Evolutionary conservation across 2,113 vertebrate genomes (phyloP), one percentile per base, ranked within the genome.

Genomic region (Tretioscincus oriximinensis): DNA sequence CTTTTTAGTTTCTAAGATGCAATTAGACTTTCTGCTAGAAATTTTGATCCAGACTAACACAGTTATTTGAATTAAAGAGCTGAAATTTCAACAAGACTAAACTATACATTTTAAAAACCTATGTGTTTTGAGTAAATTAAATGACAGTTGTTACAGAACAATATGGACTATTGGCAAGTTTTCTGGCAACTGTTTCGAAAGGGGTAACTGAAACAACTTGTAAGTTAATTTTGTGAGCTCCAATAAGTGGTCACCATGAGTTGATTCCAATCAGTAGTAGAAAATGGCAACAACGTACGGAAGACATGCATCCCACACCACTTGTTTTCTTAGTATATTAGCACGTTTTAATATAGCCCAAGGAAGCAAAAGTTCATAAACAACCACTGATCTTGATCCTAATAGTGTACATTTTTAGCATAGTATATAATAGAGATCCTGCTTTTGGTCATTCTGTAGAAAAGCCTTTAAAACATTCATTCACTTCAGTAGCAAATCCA

Each of bases 401-500:
- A 2, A 63, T 81, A 63, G 54, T 28, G 72, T 3, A 54, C 71
- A 81, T 75, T 83, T 49, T 61, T 65, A 29, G 84, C 3, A 80
- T 61, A 72, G 69, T 61, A 60, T 1, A 11, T 86, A 58, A 58
- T 16, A 86, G 88, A 83, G 80, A 89, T 90, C 90, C 16, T 90
- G 90, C 88, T 87, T 93, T 87, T 87, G 88, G 82, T 91, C 73
- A 90, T 84, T 90, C 91, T 84, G 81, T 78, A 82, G 78, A 86
- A 82, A 81, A 90, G 79, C 76, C 83, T 90, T 82, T 86, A 87
- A 18, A 90, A 84, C 84, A 85, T 18, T 89, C 78, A 35, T 84
- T 76, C 86, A 88, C 69, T 85, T 88, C 84, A 47, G 90, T 76
- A 83, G 72, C 16, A 84, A 89, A 66, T 87, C 85, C n/a, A 63